phyloP scores from a whole-genome alignment of 2,113 vertebrate genomes.

The Ranitomeya variabilis region DNA sequence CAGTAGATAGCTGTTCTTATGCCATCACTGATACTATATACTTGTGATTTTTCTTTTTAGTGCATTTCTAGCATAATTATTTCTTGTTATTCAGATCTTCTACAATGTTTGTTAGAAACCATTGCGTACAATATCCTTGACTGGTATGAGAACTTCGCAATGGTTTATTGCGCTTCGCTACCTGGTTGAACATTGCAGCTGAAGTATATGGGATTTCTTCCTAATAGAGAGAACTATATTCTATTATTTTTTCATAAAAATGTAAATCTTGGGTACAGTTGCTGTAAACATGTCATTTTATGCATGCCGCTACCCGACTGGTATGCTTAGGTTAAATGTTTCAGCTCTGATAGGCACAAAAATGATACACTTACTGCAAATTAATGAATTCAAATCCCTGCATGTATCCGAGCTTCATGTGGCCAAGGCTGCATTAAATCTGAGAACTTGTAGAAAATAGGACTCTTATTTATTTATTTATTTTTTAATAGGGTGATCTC shows the following conservation, averaged over 20 bases:
- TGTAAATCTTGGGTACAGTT: constrained; percentile 32
- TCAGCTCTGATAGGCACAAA: constrained; percentile 28
- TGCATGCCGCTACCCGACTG: background rate
- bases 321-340: constrained; percentile 27
- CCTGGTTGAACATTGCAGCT: background rate
- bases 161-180: background rate
- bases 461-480: constrained; percentile 69
- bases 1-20: background rate
- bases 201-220: constrained; percentile 3
- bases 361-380: constrained; percentile 41
- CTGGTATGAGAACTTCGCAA: background rate
- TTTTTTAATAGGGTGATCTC: constrained; percentile 70
- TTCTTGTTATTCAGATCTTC: background rate
- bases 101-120: constrained; percentile 12
- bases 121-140: background rate
- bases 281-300: constrained; percentile 43
- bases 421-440: constrained; percentile 70
- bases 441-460: constrained; percentile 66
- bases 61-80: background rate
- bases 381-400: constrained; percentile 64
- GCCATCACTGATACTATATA: background rate
- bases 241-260: constrained; percentile 39
- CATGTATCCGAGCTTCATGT: constrained; percentile 66
- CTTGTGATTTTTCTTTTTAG: background rate
- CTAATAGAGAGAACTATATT: constrained; percentile 25